phyloP scores from a whole-genome alignment of 30 jellyfish, hydroid and myxozoan genomes.

The Aurelia sp. region DNA sequence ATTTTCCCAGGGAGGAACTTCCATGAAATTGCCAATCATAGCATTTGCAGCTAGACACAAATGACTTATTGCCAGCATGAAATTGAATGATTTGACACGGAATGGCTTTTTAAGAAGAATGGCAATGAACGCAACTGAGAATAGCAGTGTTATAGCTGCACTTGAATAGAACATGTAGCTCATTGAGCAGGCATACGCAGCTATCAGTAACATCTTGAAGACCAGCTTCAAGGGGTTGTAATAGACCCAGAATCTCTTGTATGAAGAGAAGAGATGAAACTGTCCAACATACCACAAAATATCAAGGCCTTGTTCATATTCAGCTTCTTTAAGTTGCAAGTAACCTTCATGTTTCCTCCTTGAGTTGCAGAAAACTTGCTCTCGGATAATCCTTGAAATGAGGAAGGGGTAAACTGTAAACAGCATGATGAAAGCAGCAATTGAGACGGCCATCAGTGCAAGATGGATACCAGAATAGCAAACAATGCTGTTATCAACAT shows the following conservation, averaged over 20 bases:
- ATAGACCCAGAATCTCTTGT: slow-evolving; percentile 85
- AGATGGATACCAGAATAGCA: slow-evolving; percentile 78
- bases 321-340: slow-evolving; percentile 95
- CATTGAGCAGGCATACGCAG: slow-evolving; percentile 84
- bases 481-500: slow-evolving; percentile 74
- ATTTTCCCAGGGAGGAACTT: slow-evolving; percentile 96
- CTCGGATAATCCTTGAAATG: slow-evolving; percentile 58
- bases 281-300: slow-evolving; percentile 94
- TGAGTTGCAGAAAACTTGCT: slow-evolving; percentile 73
- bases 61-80: slow-evolving; percentile 72
- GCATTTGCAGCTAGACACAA: slow-evolving; percentile 78
- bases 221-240: slow-evolving; percentile 86
- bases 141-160: slow-evolving; percentile 73
- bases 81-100: slow-evolving; percentile 87
- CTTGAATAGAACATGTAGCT: slow-evolving; percentile 85
- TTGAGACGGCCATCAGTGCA: slow-evolving; percentile 67
- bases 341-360: slow-evolving; percentile 90
- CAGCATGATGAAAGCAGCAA: slow-evolving; percentile 59
- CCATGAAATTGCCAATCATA: slow-evolving; percentile 87
- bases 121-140: slow-evolving; percentile 69
- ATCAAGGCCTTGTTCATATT: slow-evolving; percentile 94
- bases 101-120: slow-evolving; percentile 76
- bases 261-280: slow-evolving; percentile 91
- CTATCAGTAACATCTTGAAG: slow-evolving; percentile 72
- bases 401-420: slow-evolving; percentile 75